Conservation (phyloP, 2,888 invertebrate genomes). For the Microctonus brassicae region DNA sequence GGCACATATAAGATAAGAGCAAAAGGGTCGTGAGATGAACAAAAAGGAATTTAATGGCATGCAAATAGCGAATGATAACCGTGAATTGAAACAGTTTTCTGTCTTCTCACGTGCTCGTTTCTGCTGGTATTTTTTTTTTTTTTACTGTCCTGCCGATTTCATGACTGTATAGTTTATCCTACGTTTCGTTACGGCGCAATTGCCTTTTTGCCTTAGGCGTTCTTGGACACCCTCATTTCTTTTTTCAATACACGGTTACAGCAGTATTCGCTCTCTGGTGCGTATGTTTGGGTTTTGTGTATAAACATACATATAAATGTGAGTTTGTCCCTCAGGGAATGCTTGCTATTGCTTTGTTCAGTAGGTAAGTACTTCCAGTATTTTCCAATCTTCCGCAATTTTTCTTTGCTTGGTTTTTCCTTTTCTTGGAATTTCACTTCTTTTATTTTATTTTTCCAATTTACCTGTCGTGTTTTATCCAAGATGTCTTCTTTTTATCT, state of each 20-base stretch:
- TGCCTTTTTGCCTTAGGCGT: conserved; percentile 23
- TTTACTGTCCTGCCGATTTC: conserved; percentile 25
- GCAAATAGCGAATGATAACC: conserved; percentile 27
- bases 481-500: background rate
- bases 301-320: background rate
- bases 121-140: background rate
- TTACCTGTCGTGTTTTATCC: conserved; percentile 5
- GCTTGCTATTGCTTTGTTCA: conserved; percentile 33
- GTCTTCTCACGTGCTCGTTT: background rate
- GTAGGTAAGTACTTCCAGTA: conserved; percentile 33
- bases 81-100: background rate
- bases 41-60: conserved; percentile 27
- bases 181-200: conserved; percentile 23
- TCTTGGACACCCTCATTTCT: conserved; percentile 35
- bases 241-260: conserved; percentile 8
- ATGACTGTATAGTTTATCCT: background rate
- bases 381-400: conserved; percentile 38
- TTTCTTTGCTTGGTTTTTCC: conserved; percentile 8
- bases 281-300: background rate
- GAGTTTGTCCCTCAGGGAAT: conserved; percentile 28
- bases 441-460: background rate
- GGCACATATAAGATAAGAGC: background rate
- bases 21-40: background rate
- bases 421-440: background rate
- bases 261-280: conserved; percentile 2